These are phyloP conservation scores for Eulemur rufifrons DNA, from an alignment of 2,113 vertebrate species.

Conservation along the genomic window DNA sequence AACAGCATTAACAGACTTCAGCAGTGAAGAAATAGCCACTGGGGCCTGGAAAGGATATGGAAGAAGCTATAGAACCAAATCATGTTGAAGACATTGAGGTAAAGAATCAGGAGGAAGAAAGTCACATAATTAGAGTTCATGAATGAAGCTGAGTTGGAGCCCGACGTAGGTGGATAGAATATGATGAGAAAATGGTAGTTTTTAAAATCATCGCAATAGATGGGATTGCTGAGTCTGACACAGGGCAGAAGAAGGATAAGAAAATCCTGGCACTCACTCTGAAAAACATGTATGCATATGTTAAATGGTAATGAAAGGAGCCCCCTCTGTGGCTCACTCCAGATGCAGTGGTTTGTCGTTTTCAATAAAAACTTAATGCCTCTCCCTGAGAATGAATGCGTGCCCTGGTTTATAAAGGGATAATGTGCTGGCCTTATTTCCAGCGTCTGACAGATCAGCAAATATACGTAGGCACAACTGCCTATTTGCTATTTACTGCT, in stretches of 20 bases:
- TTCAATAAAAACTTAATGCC: slow-evolving; percentile 72
- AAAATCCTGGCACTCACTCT: neutral
- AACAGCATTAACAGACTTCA: slow-evolving; percentile 71
- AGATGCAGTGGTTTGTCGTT: slow-evolving; percentile 59
- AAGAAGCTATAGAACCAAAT: slow-evolving; percentile 28
- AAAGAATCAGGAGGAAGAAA: slow-evolving; percentile 52
- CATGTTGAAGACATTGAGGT: neutral
- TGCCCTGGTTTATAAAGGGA: slow-evolving; percentile 69
- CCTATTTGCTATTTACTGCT: slow-evolving; percentile 77
- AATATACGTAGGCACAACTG: slow-evolving; percentile 72
- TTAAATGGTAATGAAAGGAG: slow-evolving; percentile 55
- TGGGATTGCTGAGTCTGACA: slow-evolving; percentile 27
- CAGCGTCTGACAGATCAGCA: slow-evolving; percentile 77
- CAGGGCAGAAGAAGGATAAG: neutral
- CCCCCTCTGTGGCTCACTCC: slow-evolving; percentile 36
- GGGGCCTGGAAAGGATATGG: slow-evolving; percentile 45
- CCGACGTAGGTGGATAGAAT: neutral
- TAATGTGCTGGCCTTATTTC: slow-evolving; percentile 66
- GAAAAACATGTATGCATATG: slow-evolving; percentile 22
- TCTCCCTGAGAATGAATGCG: slow-evolving; percentile 57
- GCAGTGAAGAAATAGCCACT: slow-evolving; percentile 69
- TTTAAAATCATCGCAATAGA: slow-evolving; percentile 54
- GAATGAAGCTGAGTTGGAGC: slow-evolving; percentile 7
- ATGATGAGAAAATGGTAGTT: slow-evolving; percentile 57
- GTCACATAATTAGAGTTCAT: slow-evolving; percentile 49